Conservation (phyloP, 2,113 vertebrate species). For the Chionomys nivalis region DNA sequence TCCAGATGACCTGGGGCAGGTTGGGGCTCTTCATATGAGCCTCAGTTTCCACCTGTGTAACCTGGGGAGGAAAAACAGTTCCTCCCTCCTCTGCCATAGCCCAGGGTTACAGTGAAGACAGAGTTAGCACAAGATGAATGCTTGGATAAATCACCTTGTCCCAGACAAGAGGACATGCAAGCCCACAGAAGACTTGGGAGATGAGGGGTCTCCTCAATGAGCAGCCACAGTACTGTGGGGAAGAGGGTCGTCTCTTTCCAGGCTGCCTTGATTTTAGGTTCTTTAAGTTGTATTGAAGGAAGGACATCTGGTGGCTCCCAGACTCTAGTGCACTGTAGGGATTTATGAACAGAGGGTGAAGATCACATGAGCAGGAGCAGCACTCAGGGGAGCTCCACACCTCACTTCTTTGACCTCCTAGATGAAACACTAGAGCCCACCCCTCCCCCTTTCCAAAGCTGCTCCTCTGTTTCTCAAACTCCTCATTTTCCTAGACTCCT, state of each 20-base stretch:
- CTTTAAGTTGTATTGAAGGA: neutral
- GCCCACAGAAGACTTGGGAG: neutral
- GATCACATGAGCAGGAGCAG: neutral
- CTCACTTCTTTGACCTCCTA: neutral
- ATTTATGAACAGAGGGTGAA: neutral
- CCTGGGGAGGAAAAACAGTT: neutral
- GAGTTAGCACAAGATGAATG: neutral
- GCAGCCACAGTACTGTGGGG: neutral
- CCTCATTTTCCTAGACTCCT: neutral
- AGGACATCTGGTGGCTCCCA: rapidly evolving
- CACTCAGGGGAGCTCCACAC: too few species aligned
- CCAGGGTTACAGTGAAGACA: neutral
- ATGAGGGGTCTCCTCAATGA: neutral
- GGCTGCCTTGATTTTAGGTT: neutral
- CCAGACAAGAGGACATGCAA: neutral
- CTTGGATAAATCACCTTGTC: neutral
- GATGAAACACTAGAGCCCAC: neutral
- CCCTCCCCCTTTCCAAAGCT: neutral
- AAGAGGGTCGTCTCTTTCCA: neutral
- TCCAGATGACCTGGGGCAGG: neutral
- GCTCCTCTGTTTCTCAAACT: neutral
- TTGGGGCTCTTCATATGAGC: neutral
- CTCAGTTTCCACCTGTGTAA: neutral
- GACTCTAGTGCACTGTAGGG: neutral
- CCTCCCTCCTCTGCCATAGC: neutral